Percentiles rank a stretch among this genome's conserved stretches.
Conservation (phyloP, 2,797 vertebrate species). For the Malurus leucopterus region DNA sequence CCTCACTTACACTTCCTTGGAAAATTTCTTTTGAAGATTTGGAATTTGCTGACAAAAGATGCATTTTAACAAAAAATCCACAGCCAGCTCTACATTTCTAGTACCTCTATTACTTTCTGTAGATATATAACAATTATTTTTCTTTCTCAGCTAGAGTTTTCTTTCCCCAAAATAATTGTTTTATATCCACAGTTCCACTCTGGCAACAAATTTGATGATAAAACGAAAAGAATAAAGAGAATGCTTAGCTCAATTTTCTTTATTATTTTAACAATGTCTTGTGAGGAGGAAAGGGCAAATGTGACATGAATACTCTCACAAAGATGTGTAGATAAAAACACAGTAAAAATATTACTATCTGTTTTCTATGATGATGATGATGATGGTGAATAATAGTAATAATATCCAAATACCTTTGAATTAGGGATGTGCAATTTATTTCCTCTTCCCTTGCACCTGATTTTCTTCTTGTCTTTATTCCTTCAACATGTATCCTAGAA, state of each 20-base stretch:
- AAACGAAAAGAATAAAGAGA: not conserved
- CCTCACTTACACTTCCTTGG: not conserved
- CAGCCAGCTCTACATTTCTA: not conserved
- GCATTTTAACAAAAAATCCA: not conserved
- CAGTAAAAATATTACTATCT: not conserved
- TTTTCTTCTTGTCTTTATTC: not conserved
- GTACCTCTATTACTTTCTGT: not conserved
- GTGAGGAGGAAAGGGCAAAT: not conserved
- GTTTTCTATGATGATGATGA: not conserved
- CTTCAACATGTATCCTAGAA: not conserved
- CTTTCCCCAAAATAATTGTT: fast-evolving
- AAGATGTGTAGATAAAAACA: not conserved
- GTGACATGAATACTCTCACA: not conserved
- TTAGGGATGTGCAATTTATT: not conserved
- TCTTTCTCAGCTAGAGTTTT: not conserved
- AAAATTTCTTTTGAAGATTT: not conserved
- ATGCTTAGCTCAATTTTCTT: not conserved
- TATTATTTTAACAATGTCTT: not conserved
- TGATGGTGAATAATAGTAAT: not conserved
- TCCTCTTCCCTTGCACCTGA: not conserved
- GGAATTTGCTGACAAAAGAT: not conserved
- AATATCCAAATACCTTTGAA: not conserved
- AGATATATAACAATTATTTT: not conserved
- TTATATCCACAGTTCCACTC: not conserved
- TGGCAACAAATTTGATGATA: not conserved